Evolutionary conservation across 2,113 vertebrate species (phyloP).

Genomic region (Lipotes vexillifer): DNA sequence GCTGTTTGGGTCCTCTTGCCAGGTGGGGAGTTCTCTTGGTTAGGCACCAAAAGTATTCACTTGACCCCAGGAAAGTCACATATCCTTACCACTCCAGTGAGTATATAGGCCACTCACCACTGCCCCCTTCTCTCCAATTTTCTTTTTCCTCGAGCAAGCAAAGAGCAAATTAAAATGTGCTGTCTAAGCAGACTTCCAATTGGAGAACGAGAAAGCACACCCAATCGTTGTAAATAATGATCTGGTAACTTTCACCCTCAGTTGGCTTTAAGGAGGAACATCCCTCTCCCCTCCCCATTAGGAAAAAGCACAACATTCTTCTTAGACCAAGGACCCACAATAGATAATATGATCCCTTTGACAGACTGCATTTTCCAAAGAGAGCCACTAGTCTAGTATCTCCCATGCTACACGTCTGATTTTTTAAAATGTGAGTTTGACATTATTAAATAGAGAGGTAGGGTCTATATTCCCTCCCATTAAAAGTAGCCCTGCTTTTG

Average conservation of each 20-base stretch:
- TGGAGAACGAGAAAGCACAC: not conserved
- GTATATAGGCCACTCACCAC: not conserved
- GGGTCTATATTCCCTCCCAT: not conserved
- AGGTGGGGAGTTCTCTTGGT: not conserved
- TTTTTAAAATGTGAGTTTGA: not conserved
- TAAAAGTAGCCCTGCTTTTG: not conserved
- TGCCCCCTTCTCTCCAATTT: not conserved
- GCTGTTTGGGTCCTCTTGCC: not conserved
- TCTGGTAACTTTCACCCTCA: not conserved
- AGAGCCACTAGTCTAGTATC: not conserved
- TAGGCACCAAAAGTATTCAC: not conserved
- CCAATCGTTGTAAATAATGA: not conserved
- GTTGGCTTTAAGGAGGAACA: not conserved
- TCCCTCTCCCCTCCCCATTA: not conserved
- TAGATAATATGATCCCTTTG: not conserved
- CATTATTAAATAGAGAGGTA: not conserved
- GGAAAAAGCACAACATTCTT: not conserved
- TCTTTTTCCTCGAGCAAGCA: not conserved
- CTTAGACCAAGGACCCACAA: not conserved
- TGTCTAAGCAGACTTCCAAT: not conserved
- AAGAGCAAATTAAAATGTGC: constrained; percentile 8
- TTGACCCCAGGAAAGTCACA: not conserved
- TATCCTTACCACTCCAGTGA: not conserved
- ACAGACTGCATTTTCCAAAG: not conserved
- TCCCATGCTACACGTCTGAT: not conserved